Evolutionary conservation across 2,113 vertebrate genomes (phyloP).

Genomic region (Zosterops pallidus): DNA sequence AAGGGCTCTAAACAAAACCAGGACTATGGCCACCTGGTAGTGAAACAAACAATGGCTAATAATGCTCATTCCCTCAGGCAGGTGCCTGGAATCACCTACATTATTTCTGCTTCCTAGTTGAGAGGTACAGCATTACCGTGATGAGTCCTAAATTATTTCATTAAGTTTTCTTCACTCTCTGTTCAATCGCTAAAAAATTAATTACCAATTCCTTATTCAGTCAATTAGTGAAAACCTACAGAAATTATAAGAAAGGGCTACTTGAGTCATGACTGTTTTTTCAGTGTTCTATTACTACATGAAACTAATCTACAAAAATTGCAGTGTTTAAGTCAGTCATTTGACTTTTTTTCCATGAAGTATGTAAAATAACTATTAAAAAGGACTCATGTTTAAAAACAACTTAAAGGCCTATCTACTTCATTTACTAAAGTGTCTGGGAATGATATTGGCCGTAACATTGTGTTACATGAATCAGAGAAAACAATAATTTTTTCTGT

Average conservation of each 20-base stretch:
- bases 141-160: constrained; percentile 14
- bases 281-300: not conserved
- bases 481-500: not conserved
- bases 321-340: not conserved
- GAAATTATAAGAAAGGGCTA: not conserved
- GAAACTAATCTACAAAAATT: not conserved
- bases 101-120: not conserved
- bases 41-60: not conserved
- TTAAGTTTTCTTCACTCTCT: not conserved
- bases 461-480: not conserved
- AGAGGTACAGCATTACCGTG: not conserved
- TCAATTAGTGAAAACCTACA: not conserved
- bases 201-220: not conserved
- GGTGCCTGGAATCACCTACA: not conserved
- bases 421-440: not conserved
- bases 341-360: not conserved
- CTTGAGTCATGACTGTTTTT: not conserved
- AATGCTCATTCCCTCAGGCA: not conserved
- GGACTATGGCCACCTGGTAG: not conserved
- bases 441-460: not conserved
- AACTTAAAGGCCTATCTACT: not conserved
- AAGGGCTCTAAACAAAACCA: not conserved
- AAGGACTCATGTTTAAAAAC: not conserved
- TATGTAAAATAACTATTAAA: not conserved
- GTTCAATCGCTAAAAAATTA: constrained; percentile 24